phyloP scores from a whole-genome alignment of 30 jellyfish, hydroid and myxozoan species.

The Aurelia sp. region DNA sequence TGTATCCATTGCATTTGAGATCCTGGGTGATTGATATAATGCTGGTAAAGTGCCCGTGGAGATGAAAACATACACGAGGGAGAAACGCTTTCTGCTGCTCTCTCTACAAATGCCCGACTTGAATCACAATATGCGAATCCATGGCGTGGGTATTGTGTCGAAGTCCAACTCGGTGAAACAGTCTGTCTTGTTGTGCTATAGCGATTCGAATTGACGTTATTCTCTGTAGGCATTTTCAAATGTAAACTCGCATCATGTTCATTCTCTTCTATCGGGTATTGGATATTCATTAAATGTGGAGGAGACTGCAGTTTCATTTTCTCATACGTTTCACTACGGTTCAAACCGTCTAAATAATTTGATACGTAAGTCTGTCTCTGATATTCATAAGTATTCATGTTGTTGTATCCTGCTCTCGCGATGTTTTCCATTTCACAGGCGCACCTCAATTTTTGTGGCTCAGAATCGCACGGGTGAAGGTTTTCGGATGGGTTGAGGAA shows the following conservation, averaged over 20 bases:
- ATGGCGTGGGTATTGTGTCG: slow-evolving; percentile 44
- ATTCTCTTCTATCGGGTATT: not conserved
- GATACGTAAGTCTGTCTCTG: slow-evolving; percentile 49
- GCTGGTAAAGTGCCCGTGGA: slow-evolving; percentile 41
- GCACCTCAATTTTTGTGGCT: too few species aligned
- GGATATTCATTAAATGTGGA: not conserved
- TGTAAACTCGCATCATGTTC: slow-evolving; percentile 3
- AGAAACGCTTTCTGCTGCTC: slow-evolving; percentile 1
- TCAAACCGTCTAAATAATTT: slow-evolving; percentile 31
- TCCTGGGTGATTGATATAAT: slow-evolving; percentile 29
- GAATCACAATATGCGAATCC: slow-evolving; percentile 39
- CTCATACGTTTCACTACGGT: slow-evolving; percentile 14
- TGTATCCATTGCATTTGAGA: slow-evolving; percentile 55
- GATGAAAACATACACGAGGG: slow-evolving; percentile 46
- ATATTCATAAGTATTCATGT: slow-evolving; percentile 15
- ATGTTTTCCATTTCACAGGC: slow-evolving; percentile 26
- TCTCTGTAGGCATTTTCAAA: slow-evolving; percentile 9
- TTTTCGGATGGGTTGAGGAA: too few species aligned
- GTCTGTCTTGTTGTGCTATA: not conserved
- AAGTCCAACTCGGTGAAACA: slow-evolving; percentile 23
- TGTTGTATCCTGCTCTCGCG: slow-evolving; percentile 28
- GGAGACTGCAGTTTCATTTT: slow-evolving; percentile 20
- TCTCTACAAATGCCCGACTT: slow-evolving; percentile 12
- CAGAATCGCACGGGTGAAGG: too few species aligned
- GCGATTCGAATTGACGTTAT: slow-evolving; percentile 1